Base-by-base conservation (phyloP, 2,797 vertebrate species). In the Paedocypris micromegethes region DNA sequence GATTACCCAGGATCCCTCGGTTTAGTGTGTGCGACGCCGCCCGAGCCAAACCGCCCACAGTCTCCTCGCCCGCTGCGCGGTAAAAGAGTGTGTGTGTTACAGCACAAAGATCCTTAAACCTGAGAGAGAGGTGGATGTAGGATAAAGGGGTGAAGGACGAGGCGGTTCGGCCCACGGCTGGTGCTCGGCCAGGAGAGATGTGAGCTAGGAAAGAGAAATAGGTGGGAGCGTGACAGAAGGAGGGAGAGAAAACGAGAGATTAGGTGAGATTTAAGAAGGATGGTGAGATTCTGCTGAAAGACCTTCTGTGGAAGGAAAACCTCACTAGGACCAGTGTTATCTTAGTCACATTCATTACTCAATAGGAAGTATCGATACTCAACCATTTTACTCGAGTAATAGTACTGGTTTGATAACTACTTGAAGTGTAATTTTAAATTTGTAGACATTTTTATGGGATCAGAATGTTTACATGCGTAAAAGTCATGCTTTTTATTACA, bases 21-120 rank as follows among this genome's bases (percentile, higher is more conserved):
- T 64, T 69, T 9, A 5, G 55, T 4, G 6, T 23, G 59, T 60
- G 66, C 6, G 57, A 8, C 44, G 49, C 56, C 43, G 23, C 49
- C 57, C 47, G 61, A 69, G 58, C 72, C 73, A 73, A 62, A 74
- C 42, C 73, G 47, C 77, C 73, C 68, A 74, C 66, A 53, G 61
- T 6, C 59, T 38, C 70, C 37, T 50, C 38, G 47, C 73, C 53
- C 51, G n/a, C 50, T 58, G 43, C 62, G 45, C 50, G 38, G 41
- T 50, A 63, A 44, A 43, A 60, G 39, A 58, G 52, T 37, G 47
- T 37, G n/a, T 4, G 7, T 39, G 43, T 44, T 53, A 4, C 9
- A 4, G 8, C 6, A 39, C 5, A 64, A 53, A 45, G 52, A 45
- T 53, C 42, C 41, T 23, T 23, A 4, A 53, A 8, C 40, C 1